Percentiles rank a stretch among this genome's conserved stretches.
Evolutionary conservation across 2,797 vertebrate species (phyloP).

Genomic region (Philypnodon macrostomus): DNA sequence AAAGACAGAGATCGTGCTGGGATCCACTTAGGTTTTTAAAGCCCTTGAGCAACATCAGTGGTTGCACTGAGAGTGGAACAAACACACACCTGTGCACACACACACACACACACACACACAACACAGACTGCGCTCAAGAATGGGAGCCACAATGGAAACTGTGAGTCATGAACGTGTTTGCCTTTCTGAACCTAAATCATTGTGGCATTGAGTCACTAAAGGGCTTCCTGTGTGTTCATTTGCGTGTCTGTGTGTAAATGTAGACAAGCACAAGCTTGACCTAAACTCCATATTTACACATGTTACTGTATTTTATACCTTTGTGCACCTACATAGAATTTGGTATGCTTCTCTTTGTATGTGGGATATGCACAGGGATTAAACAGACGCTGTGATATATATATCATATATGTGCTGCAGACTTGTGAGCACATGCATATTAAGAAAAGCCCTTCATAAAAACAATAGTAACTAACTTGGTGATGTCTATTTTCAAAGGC

Average conservation of each 20-base stretch:
- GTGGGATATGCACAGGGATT: neutral
- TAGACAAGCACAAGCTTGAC: conserved; percentile 4
- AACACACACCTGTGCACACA: conserved; percentile 30
- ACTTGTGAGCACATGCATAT: conserved; percentile 1
- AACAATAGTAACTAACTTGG: conserved; percentile 20
- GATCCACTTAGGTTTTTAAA: conserved; percentile 46
- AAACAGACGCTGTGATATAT: neutral
- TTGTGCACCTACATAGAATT: conserved; percentile 4
- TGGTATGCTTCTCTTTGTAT: conserved; percentile 19
- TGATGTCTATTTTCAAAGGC: conserved; percentile 4
- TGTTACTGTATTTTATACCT: conserved; percentile 13
- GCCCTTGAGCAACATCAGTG: conserved; percentile 39
- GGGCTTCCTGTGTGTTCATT: conserved; percentile 68
- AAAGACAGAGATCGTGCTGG: conserved; percentile 28
- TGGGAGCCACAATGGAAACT: conserved; percentile 77
- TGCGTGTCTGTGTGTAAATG: conserved; percentile 47
- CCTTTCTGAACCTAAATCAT: conserved; percentile 78
- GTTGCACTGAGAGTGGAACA: conserved; percentile 28
- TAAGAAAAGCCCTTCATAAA: conserved; percentile 34
- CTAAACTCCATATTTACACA: conserved; percentile 24
- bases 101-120: conserved; percentile 32
- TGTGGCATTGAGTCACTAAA: conserved; percentile 79
- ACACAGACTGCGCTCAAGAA: conserved; percentile 46
- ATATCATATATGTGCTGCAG: conserved; percentile 5
- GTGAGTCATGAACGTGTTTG: conserved; percentile 76